Percentiles rank a stretch among this genome's conserved stretches.
Conservation (phyloP, 2,888 invertebrate species). For the Scrobipalpa costella region DNA sequence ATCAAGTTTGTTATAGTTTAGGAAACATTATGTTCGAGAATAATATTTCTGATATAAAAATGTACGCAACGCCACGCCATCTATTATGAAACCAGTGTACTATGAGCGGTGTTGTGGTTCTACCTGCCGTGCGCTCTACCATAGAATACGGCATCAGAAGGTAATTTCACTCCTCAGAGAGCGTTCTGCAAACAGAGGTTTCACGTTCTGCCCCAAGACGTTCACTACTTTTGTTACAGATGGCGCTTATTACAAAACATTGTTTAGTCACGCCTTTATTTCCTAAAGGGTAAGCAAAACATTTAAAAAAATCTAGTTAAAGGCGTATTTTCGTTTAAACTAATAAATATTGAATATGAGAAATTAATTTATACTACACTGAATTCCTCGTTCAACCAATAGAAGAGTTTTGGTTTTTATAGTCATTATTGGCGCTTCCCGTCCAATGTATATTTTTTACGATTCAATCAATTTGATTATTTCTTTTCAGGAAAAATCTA, state of each 20-base stretch:
- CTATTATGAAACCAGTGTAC: not conserved
- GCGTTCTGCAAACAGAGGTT: not conserved
- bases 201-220: not conserved
- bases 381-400: no score
- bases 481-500: constrained; percentile 80
- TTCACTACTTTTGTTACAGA: not conserved
- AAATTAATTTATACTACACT: no score
- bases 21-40: not conserved
- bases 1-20: not conserved
- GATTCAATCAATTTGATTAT: not conserved
- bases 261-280: no score
- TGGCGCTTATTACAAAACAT: not conserved
- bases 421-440: no score
- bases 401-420: no score
- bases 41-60: not conserved
- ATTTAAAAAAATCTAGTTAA: no score
- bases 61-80: not conserved
- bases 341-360: no score
- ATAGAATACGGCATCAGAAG: not conserved
- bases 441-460: no score
- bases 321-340: no score
- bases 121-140: not conserved
- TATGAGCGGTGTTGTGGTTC: not conserved
- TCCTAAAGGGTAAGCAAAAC: no score
- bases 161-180: not conserved